Evolutionary conservation across 2,113 vertebrate species (phyloP), one percentile per base, ranked within the genome.

Genomic region (Nothobranchius kuhntae): DNA sequence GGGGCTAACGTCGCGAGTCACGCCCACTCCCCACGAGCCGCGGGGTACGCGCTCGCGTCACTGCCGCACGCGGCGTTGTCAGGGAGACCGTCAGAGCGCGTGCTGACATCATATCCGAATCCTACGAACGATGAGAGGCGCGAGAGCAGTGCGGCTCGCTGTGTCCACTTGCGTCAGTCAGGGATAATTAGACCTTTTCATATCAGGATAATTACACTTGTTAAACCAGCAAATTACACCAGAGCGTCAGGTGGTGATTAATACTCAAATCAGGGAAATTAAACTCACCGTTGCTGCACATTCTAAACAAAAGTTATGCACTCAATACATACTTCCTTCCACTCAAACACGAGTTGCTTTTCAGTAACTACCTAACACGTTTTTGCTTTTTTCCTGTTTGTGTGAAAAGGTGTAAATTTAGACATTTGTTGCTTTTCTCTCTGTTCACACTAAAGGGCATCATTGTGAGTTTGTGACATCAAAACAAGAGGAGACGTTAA

Each of bases 1-100:
- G 84, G 38, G 73, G 61, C 56, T 72, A 81, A 82, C 76, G 79
- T 84, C 78, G 81, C 65, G 81, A 85, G 90, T 86, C 90, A 91
- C 92, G 86, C 92, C 92, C 86, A 88, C 90, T 91, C 87, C 87
- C 81, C 89, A 91, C 77, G 90, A 90, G 89, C 84, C 76, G 38
- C 69, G 75, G 75, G 75, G 72, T 77, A 72, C 3, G 64, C 38
- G 85, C 72, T 81, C 77, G 89, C 92, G 89, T 93, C 90, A 90
- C 77, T 84, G 85, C 86, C 81, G 89, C 86, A 87, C 85, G 90
- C 88, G 83, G 87, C 85, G 91, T 93, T 86, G 89, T 85, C 88
- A 45, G 47, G 89, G 91, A 88, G 84, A 92, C 89, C 70, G 85
- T 70, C 77, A 69, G 57, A 83, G 85, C 75, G 68, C 64, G 81